Percentiles rank a stretch among this genome's conserved stretches.
These are phyloP conservation scores for Cardiocondyla obscurior DNA, from an alignment of 1,140 invertebrate species.

Conservation along the genomic window DNA sequence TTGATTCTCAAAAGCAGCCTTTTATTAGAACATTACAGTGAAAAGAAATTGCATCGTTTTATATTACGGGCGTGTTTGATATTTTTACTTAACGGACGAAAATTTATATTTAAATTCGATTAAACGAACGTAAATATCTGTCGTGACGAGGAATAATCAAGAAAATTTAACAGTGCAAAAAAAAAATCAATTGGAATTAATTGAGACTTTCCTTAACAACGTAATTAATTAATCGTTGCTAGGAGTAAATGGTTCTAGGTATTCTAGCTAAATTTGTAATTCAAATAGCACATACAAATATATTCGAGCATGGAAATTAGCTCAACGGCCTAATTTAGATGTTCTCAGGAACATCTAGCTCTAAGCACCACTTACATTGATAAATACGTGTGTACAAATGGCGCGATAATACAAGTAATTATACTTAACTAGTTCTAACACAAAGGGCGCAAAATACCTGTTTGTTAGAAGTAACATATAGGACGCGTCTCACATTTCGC, in stretches of 20 bases:
- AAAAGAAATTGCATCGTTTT: too few relatives aligned
- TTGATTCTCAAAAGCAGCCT: neutral
- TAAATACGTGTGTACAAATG: neutral
- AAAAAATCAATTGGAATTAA: neutral
- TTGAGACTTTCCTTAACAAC: neutral
- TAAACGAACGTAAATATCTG: neutral
- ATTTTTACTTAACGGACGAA: too few relatives aligned
- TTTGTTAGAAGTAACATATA: neutral
- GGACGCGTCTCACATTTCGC: too few relatives aligned
- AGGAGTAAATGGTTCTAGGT: neutral
- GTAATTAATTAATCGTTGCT: neutral
- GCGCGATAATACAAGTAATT: neutral
- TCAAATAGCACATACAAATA: neutral
- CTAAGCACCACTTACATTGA: neutral
- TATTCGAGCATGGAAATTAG: constrained; percentile 1
- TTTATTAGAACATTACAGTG: neutral
- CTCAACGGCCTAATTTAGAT: constrained; percentile 17
- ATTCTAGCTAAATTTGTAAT: neutral
- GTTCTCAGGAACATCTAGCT: neutral
- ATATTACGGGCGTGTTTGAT: too few relatives aligned
- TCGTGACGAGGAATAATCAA: neutral
- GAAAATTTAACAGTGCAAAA: neutral
- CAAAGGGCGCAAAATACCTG: neutral
- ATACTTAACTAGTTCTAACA: neutral
- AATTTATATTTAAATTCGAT: neutral